A percentile compares a stretch with the other conserved stretches of the same genome.
Evolutionary conservation across 2,113 vertebrate genomes (phyloP).

Genomic region (Anhinga anhinga): DNA sequence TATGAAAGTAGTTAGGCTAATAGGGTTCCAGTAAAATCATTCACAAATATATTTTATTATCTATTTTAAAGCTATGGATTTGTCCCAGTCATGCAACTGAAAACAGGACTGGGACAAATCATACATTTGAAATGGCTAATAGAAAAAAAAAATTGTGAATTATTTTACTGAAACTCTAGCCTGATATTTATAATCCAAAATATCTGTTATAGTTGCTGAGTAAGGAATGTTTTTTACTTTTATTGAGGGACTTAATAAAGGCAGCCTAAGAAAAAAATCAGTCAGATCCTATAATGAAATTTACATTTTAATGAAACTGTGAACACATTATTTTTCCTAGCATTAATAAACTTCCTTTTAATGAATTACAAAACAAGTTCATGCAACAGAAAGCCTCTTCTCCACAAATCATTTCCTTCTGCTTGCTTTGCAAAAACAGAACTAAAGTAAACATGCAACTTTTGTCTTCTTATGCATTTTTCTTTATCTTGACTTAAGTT

Average conservation of each 20-base stretch:
- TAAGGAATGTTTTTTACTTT: not conserved
- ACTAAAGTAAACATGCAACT: not conserved
- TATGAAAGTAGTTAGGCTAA: not conserved
- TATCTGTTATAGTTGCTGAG: not conserved
- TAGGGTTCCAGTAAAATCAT: not conserved
- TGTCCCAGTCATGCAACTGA: not conserved
- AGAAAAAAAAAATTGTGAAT: not conserved
- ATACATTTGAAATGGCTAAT: not conserved
- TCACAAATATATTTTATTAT: not conserved
- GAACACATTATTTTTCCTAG: not conserved
- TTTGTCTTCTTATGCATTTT: not conserved
- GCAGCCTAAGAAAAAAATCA: not conserved
- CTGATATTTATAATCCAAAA: not conserved
- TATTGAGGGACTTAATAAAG: not conserved
- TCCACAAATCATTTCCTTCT: not conserved
- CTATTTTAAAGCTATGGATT: not conserved
- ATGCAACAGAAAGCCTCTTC: not conserved
- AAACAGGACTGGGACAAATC: not conserved
- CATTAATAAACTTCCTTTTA: constrained; percentile 19
- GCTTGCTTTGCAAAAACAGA: not conserved
- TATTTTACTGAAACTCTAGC: not conserved
- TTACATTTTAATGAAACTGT: constrained; percentile 35
- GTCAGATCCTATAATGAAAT: not conserved
- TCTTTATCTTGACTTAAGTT: not conserved
- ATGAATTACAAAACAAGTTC: constrained; percentile 18